Conservation (phyloP, 2,113 vertebrate species). For the Microtus ochrogaster region DNA sequence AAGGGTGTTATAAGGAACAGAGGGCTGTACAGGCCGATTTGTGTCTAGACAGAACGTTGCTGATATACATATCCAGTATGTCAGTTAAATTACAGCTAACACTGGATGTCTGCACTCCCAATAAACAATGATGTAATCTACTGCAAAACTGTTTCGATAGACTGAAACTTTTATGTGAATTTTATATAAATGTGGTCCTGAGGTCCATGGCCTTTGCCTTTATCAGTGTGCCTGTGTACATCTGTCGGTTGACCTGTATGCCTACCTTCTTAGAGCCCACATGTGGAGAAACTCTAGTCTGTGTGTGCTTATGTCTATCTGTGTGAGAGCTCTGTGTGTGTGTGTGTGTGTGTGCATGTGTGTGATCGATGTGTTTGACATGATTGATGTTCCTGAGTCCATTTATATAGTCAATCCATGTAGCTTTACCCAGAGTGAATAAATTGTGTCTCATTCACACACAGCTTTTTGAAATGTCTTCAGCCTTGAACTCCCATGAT, state of each 20-base stretch:
- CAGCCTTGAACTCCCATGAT: no score
- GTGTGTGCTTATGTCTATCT: background rate
- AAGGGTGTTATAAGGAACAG: background rate
- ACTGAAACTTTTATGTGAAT: background rate
- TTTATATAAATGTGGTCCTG: background rate
- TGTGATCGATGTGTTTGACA: background rate
- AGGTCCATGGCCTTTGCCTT: background rate
- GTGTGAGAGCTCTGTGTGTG: background rate
- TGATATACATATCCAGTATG: background rate
- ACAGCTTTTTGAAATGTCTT: background rate
- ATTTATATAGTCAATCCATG: no score
- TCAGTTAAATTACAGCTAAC: background rate
- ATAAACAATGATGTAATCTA: background rate
- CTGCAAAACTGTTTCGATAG: background rate
- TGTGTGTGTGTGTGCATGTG: background rate
- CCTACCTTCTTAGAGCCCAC: background rate
- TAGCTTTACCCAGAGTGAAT: background rate
- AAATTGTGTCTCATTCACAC: background rate
- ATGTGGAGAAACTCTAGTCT: background rate
- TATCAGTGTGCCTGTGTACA: background rate
- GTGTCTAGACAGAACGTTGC: background rate
- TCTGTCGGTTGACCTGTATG: background rate
- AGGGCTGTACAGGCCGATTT: background rate
- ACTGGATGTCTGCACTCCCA: background rate
- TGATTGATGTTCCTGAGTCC: background rate